Conservation (phyloP, 2,888 invertebrate species). For the Troilus luridus region DNA sequence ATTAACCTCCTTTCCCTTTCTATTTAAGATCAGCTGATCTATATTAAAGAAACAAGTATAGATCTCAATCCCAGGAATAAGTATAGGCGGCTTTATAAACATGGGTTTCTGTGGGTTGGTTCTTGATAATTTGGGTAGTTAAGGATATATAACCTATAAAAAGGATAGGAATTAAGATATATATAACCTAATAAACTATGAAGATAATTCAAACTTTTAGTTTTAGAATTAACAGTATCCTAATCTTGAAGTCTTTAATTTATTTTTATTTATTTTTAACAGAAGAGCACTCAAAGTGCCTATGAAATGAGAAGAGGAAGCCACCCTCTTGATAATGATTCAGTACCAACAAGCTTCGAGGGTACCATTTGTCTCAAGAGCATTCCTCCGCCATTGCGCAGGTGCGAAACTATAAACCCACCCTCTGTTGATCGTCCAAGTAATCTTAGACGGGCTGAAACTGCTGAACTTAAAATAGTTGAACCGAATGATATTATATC, state of each 20-base stretch:
- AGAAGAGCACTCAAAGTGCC: constrained; percentile 65
- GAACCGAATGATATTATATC: constrained; percentile 63
- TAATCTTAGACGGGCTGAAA: constrained; percentile 58
- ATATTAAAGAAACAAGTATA: too few relatives aligned
- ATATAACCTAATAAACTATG: neutral
- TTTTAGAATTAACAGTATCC: neutral
- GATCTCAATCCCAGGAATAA: too few relatives aligned
- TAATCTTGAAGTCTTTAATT: neutral
- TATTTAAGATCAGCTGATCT: too few relatives aligned
- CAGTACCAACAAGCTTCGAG: constrained; percentile 85
- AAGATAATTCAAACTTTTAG: neutral
- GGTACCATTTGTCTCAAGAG: constrained; percentile 86
- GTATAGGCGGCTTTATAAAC: neutral
- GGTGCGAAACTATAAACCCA: constrained; percentile 37
- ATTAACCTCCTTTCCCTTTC: too few relatives aligned
- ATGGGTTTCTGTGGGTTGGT: neutral
- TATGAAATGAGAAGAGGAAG: constrained; percentile 63
- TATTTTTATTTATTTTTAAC: neutral
- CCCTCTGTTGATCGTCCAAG: neutral
- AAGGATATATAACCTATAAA: too few relatives aligned
- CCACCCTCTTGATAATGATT: constrained; percentile 83
- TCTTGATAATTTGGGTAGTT: neutral
- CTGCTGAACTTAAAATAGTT: constrained; percentile 64
- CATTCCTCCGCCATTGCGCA: constrained; percentile 74
- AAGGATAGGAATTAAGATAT: neutral